These are phyloP conservation scores for Drosophila incognita DNA, from an alignment of 2,888 invertebrate species.

Conservation along the genomic window DNA sequence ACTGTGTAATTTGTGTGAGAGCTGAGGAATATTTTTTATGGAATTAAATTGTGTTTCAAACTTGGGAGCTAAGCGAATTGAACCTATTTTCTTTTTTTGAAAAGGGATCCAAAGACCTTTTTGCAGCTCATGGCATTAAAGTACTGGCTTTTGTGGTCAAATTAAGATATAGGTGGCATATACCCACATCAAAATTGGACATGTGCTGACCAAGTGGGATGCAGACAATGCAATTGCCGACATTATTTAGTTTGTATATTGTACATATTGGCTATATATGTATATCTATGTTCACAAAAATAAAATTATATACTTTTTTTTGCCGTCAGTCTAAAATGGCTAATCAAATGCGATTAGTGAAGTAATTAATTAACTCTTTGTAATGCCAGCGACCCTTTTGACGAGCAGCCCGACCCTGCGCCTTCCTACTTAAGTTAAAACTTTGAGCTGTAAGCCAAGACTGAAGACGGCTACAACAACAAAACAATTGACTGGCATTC, in stretches of 20 bases:
- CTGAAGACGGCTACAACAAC: constrained; percentile 7
- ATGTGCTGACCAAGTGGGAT: constrained; percentile 40
- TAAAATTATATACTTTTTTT: background rate
- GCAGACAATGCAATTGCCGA: constrained; percentile 13
- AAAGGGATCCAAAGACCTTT: constrained; percentile 42
- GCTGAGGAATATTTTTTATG: constrained; percentile 19
- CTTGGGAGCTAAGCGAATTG: constrained; percentile 28
- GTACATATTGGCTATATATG: background rate
- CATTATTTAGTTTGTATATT: background rate
- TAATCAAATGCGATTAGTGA: constrained; percentile 52
- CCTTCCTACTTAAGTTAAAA: constrained; percentile 15
- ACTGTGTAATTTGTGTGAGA: constrained; percentile 38
- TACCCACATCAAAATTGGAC: constrained; percentile 67
- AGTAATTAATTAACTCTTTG: constrained; percentile 51
- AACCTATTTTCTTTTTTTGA: constrained; percentile 11
- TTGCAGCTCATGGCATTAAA: constrained; percentile 58
- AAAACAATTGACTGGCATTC: constrained; percentile 40
- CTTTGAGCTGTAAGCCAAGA: constrained; percentile 23
- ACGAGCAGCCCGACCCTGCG: background rate
- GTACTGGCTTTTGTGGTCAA: constrained; percentile 70
- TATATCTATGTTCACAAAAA: background rate
- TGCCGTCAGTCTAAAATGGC: background rate
- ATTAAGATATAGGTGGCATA: constrained; percentile 67
- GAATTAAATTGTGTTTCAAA: constrained; percentile 58
- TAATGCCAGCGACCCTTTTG: constrained; percentile 30